These are phyloP conservation scores for Probosciger aterrimus DNA, from an alignment of 2,113 vertebrate species.

Conservation along the genomic window DNA sequence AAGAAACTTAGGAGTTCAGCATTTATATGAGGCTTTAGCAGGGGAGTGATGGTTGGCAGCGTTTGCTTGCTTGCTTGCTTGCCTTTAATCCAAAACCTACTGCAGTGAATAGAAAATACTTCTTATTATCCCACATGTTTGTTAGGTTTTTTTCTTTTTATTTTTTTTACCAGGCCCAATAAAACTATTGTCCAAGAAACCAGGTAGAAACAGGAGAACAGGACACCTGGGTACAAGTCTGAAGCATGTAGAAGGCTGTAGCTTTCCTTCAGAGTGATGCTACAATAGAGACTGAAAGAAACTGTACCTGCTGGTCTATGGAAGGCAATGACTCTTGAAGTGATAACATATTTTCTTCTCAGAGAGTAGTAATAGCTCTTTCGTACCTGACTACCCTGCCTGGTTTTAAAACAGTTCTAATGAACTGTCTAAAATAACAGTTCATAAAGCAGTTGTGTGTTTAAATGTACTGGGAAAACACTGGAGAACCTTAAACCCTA, in stretches of 20 bases:
- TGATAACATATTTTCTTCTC: neutral
- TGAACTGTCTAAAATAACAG: neutral
- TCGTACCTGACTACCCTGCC: neutral
- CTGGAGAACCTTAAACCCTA: neutral
- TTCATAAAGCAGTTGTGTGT: neutral
- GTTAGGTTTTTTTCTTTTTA: neutral
- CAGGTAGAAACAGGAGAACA: neutral
- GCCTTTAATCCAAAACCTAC: neutral
- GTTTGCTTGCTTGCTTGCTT: neutral
- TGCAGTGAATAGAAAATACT: neutral
- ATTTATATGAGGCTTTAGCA: neutral
- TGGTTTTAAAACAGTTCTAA: neutral
- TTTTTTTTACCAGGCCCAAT: neutral
- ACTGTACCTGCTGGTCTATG: neutral
- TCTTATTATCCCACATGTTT: neutral
- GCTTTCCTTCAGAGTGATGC: neutral
- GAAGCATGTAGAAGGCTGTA: neutral
- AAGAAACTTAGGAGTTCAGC: neutral
- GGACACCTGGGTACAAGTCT: neutral
- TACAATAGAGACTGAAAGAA: neutral
- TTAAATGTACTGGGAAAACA: neutral
- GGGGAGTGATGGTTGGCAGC: no score
- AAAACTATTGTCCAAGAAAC: neutral
- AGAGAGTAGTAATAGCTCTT: neutral
- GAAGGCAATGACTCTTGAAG: neutral